Percentiles rank a stretch among this genome's conserved stretches.
Evolutionary conservation across 1,140 invertebrate species (phyloP).

Genomic region (Trachymyrmex septentrionalis): DNA sequence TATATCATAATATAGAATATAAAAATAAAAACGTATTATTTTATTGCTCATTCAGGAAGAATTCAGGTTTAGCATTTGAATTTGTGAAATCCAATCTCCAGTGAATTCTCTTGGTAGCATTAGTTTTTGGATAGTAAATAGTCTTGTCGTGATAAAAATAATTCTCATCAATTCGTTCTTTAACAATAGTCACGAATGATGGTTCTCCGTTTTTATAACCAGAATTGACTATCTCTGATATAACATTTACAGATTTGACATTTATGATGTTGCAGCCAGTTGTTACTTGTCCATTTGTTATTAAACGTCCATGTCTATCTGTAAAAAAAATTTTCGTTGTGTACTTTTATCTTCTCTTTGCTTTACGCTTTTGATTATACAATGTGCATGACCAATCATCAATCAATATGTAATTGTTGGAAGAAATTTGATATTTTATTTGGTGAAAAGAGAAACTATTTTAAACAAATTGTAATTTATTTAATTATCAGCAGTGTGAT

Average conservation of each 20-base stretch:
- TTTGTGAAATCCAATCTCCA: slow-evolving; percentile 72
- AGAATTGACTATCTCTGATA: slow-evolving; percentile 25
- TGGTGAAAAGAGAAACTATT: background rate
- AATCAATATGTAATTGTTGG: background rate
- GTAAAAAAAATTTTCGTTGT: slow-evolving; percentile 11
- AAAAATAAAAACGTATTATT: background rate
- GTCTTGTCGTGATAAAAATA: slow-evolving; percentile 69
- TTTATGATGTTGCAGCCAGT: background rate
- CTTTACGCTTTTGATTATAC: background rate
- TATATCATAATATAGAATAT: background rate
- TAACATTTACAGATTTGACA: background rate
- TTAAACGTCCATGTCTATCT: slow-evolving; percentile 36
- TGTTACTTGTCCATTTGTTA: background rate
- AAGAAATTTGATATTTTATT: background rate
- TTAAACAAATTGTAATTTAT: background rate
- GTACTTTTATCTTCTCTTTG: background rate
- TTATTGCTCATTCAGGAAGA: slow-evolving; percentile 11
- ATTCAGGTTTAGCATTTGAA: slow-evolving; percentile 70
- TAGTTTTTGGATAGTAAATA: slow-evolving; percentile 56
- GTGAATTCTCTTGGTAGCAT: slow-evolving; percentile 6
- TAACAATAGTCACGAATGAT: slow-evolving; percentile 63
- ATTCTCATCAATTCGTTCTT: slow-evolving; percentile 58
- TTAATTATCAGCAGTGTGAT: background rate
- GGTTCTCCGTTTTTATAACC: slow-evolving; percentile 69
- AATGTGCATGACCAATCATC: too few relatives aligned